Evolutionary conservation across 1,140 invertebrate genomes (phyloP).

Genomic region (Tenebrio molitor): DNA sequence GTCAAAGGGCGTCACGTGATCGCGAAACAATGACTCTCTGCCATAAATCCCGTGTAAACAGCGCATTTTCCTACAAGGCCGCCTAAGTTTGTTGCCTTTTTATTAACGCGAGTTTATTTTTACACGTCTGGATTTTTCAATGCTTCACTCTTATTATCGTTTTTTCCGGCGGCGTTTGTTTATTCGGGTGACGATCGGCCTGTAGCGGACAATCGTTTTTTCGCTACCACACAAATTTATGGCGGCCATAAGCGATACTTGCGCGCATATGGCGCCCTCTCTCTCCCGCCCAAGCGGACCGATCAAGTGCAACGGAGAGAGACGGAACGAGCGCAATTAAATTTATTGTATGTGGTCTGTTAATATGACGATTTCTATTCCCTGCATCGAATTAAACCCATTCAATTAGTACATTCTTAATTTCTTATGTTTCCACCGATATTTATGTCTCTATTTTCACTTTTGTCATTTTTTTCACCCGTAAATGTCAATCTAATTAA

Average conservation of each 20-base stretch:
- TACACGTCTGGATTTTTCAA: conserved; percentile 48
- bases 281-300: background rate
- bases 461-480: conserved; percentile 14
- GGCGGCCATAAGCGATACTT: conserved; percentile 44
- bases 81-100: conserved; percentile 47
- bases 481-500: conserved; percentile 49
- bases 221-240: conserved; percentile 50
- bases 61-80: conserved; percentile 43
- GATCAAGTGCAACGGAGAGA: conserved; percentile 36
- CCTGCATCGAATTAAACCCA: conserved; percentile 58
- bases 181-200: conserved; percentile 28
- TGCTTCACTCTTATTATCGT: conserved; percentile 19
- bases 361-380: conserved; percentile 62
- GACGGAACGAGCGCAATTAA: conserved; percentile 32
- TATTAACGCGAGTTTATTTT: conserved; percentile 45
- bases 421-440: conserved; percentile 56
- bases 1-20: conserved; percentile 5
- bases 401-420: conserved; percentile 61
- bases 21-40: conserved; percentile 4
- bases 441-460: conserved; percentile 60
- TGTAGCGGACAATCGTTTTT: conserved; percentile 36
- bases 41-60: conserved; percentile 34
- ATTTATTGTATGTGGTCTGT: conserved; percentile 52
- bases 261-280: conserved; percentile 48
- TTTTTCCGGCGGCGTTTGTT: background rate